Conservation (phyloP, 2,888 invertebrate species). For the Dolomedes plantarius region DNA sequence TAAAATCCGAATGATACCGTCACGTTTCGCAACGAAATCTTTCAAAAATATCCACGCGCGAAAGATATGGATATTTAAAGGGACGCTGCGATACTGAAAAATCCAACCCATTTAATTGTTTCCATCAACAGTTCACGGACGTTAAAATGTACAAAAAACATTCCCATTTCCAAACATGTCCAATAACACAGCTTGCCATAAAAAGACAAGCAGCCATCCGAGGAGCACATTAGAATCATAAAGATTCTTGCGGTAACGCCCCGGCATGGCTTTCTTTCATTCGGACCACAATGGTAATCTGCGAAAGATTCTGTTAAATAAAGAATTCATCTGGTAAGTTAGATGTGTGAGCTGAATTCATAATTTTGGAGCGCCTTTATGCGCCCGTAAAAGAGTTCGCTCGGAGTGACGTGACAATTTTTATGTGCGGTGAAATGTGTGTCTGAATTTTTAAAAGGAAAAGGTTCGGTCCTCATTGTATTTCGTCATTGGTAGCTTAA, state of each 20-base stretch:
- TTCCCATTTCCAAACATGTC: background rate
- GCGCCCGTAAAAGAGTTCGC: background rate
- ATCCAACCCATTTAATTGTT: background rate
- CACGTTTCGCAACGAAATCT: no score
- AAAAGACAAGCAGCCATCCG: background rate
- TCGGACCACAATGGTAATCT: background rate
- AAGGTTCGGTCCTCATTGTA: background rate
- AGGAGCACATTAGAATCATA: conserved; percentile 1
- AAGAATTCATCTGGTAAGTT: conserved; percentile 15
- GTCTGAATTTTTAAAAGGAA: background rate
- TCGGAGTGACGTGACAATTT: background rate
- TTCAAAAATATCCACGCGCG: no score
- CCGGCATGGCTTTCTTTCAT: conserved; percentile 2
- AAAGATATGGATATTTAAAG: no score
- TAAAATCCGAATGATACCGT: no score
- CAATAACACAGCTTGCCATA: background rate
- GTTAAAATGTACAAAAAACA: background rate
- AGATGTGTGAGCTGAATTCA: conserved; percentile 4
- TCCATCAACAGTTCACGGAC: background rate
- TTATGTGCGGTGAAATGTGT: conserved; percentile 6
- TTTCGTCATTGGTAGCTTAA: conserved; percentile 6
- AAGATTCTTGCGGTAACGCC: conserved; percentile 11
- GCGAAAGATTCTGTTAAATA: conserved; percentile 8
- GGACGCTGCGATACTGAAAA: background rate
- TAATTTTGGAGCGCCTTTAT: conserved; percentile 1